A percentile compares a stretch with the other conserved stretches of the same genome.
These are phyloP conservation scores for Hylia prasina DNA, from an alignment of 2,113 vertebrate genomes.

Conservation along the genomic window DNA sequence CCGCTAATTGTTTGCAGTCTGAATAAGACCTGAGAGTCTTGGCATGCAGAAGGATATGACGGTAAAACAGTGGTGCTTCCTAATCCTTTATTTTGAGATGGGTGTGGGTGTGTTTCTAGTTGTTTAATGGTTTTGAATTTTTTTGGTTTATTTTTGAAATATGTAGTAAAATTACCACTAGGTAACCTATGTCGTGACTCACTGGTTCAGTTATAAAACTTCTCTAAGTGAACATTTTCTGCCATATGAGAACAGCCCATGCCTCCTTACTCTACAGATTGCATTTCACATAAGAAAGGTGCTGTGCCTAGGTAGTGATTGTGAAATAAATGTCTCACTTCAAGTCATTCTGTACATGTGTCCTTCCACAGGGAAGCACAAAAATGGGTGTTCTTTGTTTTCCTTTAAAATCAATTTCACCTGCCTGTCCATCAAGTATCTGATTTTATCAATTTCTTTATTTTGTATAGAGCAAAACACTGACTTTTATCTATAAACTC, in stretches of 20 bases:
- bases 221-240: background rate
- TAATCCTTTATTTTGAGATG: background rate
- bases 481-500: background rate
- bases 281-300: fast-evolving
- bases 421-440: background rate
- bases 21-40: background rate
- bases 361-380: background rate
- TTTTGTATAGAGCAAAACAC: background rate
- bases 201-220: background rate
- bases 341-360: background rate
- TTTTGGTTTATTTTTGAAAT: background rate
- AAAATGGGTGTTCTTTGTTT: background rate
- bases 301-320: background rate
- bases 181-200: background rate
- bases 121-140: background rate
- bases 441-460: background rate
- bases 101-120: background rate
- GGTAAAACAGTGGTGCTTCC: background rate
- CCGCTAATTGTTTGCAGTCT: background rate
- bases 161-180: background rate
- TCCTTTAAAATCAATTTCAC: background rate
- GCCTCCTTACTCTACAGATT: fast-evolving
- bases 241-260: background rate
- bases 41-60: background rate
- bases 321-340: background rate